Evolutionary conservation across 2,797 vertebrate species (phyloP), one percentile per base, ranked within the genome.

Genomic region (Muscicapa striata): DNA sequence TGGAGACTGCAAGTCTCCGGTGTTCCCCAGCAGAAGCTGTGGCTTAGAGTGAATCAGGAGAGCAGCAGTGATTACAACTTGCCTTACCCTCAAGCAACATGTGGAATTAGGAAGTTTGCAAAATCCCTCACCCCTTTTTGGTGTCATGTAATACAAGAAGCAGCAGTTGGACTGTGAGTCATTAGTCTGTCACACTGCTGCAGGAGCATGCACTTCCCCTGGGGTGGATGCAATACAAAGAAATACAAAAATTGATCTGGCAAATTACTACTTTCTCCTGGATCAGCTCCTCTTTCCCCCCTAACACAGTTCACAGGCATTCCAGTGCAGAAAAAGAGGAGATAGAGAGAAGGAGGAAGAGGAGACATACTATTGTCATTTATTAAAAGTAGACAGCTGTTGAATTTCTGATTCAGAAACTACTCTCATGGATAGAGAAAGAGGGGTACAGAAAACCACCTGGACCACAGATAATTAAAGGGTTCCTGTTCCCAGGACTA

Each of bases 21-120:
- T 90, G 48, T 57, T 92, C 48, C 91, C 57, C 70, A 92, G 79
- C 76, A 91, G 58, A 75, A 75, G 32, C n/a, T 95, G 78, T 93
- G 78, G 66, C 84, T 91, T 96, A 93, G 48, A 46, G 62, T 93
- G 72, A 84, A 91, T 92, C 38, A 51, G 77, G 90, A 91, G 79
- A 72, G 84, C 84, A 77, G 79, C 63, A 89, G 38, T 87, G 78
- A 54, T 83, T 91, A 67, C 75, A 93, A 1, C 46, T 83, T 45
- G 49, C 43, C 24, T 94, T 86, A 69, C 49, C 15, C 69, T 93
- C 79, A 92, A 73, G 62, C 58, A 91, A 16, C 15, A 26, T 66
- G 36, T 88, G 73, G 76, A 91, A 94, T 89, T 92, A 92, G 84
- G 54, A 92, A 86, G 51, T 81, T 94, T 85, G 27, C 78, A 81